Conservation (phyloP, 2,797 vertebrate species). For the Coendou prehensilis region DNA sequence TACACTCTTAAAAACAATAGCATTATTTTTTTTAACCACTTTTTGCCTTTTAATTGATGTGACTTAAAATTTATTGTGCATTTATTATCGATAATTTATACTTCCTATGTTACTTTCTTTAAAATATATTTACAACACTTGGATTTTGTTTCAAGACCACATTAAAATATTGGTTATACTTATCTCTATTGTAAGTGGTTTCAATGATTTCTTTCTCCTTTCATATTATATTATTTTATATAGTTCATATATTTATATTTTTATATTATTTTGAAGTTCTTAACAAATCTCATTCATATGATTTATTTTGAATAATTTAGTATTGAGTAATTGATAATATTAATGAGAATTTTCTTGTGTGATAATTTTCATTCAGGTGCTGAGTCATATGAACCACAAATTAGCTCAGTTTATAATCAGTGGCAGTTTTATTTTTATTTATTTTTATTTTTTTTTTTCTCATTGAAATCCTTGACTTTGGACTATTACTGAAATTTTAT, state of each 20-base stretch:
- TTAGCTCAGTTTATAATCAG: background rate
- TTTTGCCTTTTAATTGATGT: background rate
- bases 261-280: background rate
- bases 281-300: background rate
- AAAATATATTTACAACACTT: background rate
- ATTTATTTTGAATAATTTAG: background rate
- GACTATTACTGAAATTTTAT: background rate
- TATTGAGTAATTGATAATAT: background rate
- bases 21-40: background rate
- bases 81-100: background rate
- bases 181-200: background rate
- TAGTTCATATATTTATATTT: background rate
- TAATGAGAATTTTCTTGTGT: background rate
- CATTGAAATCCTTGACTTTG: background rate
- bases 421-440: background rate
- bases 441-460: background rate
- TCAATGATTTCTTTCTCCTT: background rate
- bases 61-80: background rate
- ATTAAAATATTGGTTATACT: background rate
- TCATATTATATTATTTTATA: background rate
- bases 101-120: background rate
- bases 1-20: background rate
- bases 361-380: background rate
- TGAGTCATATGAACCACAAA: background rate
- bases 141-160: background rate